Conservation (phyloP, 53 echinoderm and acorn worm genomes). For the Zoroaster sp. region DNA sequence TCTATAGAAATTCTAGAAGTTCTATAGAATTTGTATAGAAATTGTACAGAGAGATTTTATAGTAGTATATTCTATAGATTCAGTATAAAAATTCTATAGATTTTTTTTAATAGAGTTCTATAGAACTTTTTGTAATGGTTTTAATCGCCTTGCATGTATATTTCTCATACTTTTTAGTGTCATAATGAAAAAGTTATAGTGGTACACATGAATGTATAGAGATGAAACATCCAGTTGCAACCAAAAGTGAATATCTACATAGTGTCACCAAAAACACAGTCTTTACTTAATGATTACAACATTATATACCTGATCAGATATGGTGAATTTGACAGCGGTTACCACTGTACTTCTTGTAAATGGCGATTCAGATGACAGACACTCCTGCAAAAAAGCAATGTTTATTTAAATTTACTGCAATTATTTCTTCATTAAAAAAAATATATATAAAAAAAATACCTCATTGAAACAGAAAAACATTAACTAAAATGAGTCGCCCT, state of each 20-base stretch:
- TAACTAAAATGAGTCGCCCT: not conserved
- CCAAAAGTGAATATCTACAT: not conserved
- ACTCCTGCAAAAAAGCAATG: conserved; percentile 52
- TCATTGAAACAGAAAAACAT: not conserved
- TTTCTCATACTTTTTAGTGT: no score
- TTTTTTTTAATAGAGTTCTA: no score
- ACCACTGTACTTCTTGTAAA: conserved; percentile 96
- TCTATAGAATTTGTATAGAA: no score
- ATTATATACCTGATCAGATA: conserved; percentile 90
- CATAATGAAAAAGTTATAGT: no score
- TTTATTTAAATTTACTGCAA: not conserved
- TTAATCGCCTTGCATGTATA: no score
- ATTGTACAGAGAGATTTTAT: no score
- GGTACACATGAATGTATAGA: no score
- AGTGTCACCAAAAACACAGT: not conserved
- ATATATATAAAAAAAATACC: not conserved
- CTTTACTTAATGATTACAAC: not conserved
- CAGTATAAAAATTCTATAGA: no score
- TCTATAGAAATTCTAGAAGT: no score
- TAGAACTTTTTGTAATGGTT: no score
- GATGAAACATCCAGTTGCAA: no score
- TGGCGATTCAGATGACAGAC: conserved; percentile 79
- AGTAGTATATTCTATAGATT: no score
- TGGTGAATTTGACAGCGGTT: conserved; percentile 97
- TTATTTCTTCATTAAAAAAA: not conserved